Conservation (phyloP, 2,888 invertebrate species). For the Cataglyphis albicans region DNA sequence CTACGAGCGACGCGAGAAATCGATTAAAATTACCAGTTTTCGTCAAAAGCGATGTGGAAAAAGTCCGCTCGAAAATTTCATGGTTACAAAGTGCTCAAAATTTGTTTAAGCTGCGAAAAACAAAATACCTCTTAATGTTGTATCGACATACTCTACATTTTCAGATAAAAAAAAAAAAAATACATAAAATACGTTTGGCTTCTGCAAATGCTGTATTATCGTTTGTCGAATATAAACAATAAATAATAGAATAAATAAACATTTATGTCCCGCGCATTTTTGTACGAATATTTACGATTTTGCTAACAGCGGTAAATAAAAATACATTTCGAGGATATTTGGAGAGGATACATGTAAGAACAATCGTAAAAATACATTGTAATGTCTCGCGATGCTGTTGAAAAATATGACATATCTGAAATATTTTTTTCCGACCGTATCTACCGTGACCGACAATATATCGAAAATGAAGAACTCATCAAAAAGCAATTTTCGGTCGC, state of each 20-base stretch:
- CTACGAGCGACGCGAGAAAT: constrained; percentile 32
- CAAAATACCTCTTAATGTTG: constrained; percentile 38
- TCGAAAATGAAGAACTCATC: constrained; percentile 60
- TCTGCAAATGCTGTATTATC: constrained; percentile 13
- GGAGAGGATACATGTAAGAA: neutral
- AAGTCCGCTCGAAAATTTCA: constrained; percentile 22
- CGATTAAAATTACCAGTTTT: constrained; percentile 42
- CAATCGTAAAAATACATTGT: constrained; percentile 9
- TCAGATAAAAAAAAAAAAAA: constrained; percentile 21
- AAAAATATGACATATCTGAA: constrained; percentile 35
- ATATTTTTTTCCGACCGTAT: constrained; percentile 40
- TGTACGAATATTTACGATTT: constrained; percentile 28
- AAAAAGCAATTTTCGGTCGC: constrained; percentile 67
- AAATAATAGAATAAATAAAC: constrained; percentile 41
- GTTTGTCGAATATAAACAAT: constrained; percentile 22
- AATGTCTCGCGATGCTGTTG: constrained; percentile 8
- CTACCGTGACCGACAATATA: constrained; percentile 41
- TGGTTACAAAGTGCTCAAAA: constrained; percentile 21
- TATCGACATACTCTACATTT: constrained; percentile 31
- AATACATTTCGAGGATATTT: constrained; percentile 13
- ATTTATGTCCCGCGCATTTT: constrained; percentile 14
- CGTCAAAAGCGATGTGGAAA: constrained; percentile 25
- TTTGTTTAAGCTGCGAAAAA: constrained; percentile 50
- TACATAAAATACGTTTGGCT: constrained; percentile 10
- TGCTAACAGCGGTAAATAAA: neutral